Base-by-base conservation (phyloP, 2,113 vertebrate genomes). In the Halichoeres trimaculatus region DNA sequence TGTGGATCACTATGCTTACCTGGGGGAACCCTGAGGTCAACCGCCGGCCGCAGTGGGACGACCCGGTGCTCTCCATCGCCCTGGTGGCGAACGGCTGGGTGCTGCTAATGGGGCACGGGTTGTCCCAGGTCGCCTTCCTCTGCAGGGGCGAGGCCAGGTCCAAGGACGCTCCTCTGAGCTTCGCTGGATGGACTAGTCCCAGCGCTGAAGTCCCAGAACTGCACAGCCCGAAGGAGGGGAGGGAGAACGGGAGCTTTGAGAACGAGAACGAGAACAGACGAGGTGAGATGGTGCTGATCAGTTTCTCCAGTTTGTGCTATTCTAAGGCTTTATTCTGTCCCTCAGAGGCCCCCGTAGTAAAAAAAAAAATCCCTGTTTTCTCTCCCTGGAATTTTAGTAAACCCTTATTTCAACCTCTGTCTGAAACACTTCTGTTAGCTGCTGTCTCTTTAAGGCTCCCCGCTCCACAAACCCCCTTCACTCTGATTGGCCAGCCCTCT, bases 71-170 rank as follows among this genome's bases (percentile, higher is more conserved):
- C 51, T 86, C 94, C 76, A 88, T 96, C 5, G 94, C 94, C 35
- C 70, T 98, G 90, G 95, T 96, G 43, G 76, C 92, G 74, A 98
- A 95, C 2, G 97, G 95, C 30, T 98, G 96, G 96, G 90, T 95
- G 56, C 90, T 99, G 58, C 91, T 99, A 52, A 80, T 95, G 36
- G 90, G 94, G 9, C 95, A 97, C 20, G 87, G 94, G 0, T 10
- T 95, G 10, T 93, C 95, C 0, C 96, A 97, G 90, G 89, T 96
- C 16, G 91, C 81, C 48, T 91, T 94, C 80, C 91, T 98, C 63
- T 96, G 94, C 26, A 85, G 84, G 24, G 83, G 76, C 0, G 74
- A 78, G 36, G 70, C 61, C 26, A 81, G 16, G n/a, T 35, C 84
- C 12, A 91, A 87, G 58, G 89, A 91, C 0, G 7, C 69, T 2